phyloP scores from a whole-genome alignment of 2,113 vertebrate genomes.

The Nanorana parkeri region DNA sequence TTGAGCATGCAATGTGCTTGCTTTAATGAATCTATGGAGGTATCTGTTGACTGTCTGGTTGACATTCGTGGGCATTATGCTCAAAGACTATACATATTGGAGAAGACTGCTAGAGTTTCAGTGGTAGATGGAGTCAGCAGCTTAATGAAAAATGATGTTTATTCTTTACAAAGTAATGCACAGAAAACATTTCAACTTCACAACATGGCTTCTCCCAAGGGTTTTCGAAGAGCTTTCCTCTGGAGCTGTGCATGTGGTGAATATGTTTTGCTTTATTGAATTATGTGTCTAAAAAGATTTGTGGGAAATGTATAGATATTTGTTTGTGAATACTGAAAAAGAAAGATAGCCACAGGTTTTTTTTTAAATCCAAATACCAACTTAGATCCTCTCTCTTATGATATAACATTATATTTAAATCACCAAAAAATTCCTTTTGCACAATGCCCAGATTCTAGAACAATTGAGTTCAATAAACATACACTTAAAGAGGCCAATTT shows the following conservation, averaged over 20 bases:
- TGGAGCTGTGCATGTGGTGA: slow-evolving; percentile 25
- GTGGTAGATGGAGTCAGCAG: slow-evolving; percentile 10
- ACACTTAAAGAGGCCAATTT: too few species aligned
- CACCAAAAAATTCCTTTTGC: background rate
- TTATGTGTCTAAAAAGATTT: slow-evolving; percentile 2
- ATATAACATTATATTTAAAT: background rate
- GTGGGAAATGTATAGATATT: background rate
- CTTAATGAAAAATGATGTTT: slow-evolving; percentile 44
- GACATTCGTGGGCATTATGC: slow-evolving; percentile 23
- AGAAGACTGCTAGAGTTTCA: slow-evolving; percentile 26
- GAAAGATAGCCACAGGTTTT: background rate
- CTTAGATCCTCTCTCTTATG: too few species aligned
- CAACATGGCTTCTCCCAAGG: slow-evolving; percentile 26
- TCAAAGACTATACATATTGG: slow-evolving; percentile 40
- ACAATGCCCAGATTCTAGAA: too few species aligned
- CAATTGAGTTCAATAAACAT: too few species aligned
- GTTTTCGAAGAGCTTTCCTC: slow-evolving; percentile 10
- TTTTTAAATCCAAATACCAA: too few species aligned
- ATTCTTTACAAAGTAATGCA: slow-evolving; percentile 18
- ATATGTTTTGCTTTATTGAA: slow-evolving; percentile 29
- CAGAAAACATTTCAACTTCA: slow-evolving; percentile 30
- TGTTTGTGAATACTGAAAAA: background rate
- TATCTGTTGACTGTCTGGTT: slow-evolving; percentile 44
- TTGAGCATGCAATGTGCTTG: slow-evolving; percentile 44
- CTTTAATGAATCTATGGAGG: slow-evolving; percentile 37